A percentile compares a stretch with the other conserved stretches of the same genome.
Conservation (phyloP, 2,888 invertebrate genomes). For the Phengaris alcon region DNA sequence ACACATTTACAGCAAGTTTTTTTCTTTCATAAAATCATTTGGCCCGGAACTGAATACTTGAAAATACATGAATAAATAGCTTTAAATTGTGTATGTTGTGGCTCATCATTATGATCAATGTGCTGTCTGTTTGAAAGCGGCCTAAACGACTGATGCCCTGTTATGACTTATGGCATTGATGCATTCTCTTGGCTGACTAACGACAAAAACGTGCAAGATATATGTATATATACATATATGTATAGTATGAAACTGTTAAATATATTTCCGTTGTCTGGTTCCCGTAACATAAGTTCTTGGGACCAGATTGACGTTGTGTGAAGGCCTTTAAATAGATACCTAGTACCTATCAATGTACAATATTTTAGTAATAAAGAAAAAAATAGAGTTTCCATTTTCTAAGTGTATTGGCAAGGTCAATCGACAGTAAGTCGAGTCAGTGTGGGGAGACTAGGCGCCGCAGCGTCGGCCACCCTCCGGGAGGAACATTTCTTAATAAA, state of each 20-base stretch:
- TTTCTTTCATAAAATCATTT: too few relatives aligned
- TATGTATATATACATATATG: too few relatives aligned
- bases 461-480: conserved; percentile 48
- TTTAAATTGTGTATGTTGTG: too few relatives aligned
- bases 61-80: too few relatives aligned
- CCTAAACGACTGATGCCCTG: neutral
- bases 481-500: conserved; percentile 39
- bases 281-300: too few relatives aligned
- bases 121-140: neutral
- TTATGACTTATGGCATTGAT: neutral
- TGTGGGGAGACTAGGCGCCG: conserved; percentile 46
- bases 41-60: too few relatives aligned
- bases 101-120: too few relatives aligned
- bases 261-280: too few relatives aligned
- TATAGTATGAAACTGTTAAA: too few relatives aligned
- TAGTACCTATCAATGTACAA: neutral
- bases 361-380: neutral
- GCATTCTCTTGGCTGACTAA: neutral
- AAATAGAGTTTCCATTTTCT: neutral
- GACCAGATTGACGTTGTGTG: too few relatives aligned
- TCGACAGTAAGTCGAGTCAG: conserved; percentile 45
- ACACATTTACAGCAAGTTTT: too few relatives aligned
- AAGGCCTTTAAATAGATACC: too few relatives aligned
- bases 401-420: conserved; percentile 25
- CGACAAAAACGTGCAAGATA: conserved; percentile 11